These are phyloP conservation scores for Tenthredo notha DNA, from an alignment of 2,888 invertebrate species.

Conservation along the genomic window DNA sequence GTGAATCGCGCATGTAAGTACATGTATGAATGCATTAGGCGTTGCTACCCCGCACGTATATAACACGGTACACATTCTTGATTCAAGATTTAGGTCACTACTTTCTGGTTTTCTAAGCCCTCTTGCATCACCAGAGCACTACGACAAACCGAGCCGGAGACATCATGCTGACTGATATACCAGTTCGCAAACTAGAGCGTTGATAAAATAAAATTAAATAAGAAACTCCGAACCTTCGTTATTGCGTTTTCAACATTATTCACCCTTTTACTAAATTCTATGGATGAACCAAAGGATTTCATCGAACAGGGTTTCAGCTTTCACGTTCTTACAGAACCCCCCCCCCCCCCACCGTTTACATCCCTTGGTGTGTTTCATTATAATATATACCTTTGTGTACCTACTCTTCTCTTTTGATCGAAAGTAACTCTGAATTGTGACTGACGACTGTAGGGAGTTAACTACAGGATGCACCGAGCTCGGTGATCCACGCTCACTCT, in stretches of 20 bases:
- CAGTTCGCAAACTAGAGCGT: not conserved
- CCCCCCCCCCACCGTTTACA: too few species aligned
- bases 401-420: not conserved
- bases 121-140: not conserved
- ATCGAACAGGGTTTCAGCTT: not conserved
- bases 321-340: not conserved
- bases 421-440: slow-evolving; percentile 11
- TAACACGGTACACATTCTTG: slow-evolving; percentile 5
- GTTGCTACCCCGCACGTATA: slow-evolving; percentile 16
- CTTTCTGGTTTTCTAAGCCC: slow-evolving; percentile 21
- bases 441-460: not conserved
- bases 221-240: not conserved
- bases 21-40: slow-evolving; percentile 40
- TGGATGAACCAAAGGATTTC: not conserved
- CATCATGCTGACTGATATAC: slow-evolving; percentile 5
- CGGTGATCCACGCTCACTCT: not conserved
- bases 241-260: not conserved
- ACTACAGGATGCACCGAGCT: not conserved
- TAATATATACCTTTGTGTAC: not conserved
- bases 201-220: not conserved
- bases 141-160: not conserved
- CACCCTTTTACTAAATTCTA: not conserved
- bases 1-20: slow-evolving; percentile 4
- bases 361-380: not conserved
- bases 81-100: slow-evolving; percentile 27